A percentile compares a stretch with the other conserved stretches of the same genome.
phyloP scores from a whole-genome alignment of 2,113 vertebrate genomes.

The Pterocles orientalis region DNA sequence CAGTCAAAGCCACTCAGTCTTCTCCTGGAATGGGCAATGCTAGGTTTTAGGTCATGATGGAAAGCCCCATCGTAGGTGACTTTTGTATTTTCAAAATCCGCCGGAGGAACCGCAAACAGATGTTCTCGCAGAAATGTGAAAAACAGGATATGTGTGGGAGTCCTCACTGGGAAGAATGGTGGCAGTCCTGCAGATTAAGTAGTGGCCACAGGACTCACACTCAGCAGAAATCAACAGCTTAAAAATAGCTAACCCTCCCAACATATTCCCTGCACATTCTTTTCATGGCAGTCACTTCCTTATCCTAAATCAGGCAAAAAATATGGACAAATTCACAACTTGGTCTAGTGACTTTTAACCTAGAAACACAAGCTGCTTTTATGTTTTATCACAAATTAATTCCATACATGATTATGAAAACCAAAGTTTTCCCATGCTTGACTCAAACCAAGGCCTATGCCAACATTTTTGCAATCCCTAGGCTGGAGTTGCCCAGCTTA shows the following conservation, averaged over 20 bases:
- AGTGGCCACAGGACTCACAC: not conserved
- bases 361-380: conserved; percentile 7
- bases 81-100: not conserved
- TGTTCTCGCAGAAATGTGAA: conserved; percentile 36
- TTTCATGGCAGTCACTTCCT: conserved; percentile 53
- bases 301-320: not conserved
- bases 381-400: conserved; percentile 36
- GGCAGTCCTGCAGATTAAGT: not conserved
- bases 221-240: not conserved
- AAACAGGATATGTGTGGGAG: conserved; percentile 68
- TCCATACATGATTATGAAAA: not conserved
- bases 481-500: not conserved
- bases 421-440: conserved; percentile 24
- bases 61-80: not conserved
- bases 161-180: conserved; percentile 19
- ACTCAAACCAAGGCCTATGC: not conserved
- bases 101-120: conserved; percentile 27
- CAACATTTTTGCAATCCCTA: not conserved
- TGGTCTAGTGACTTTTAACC: conserved; percentile 32
- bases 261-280: conserved; percentile 16
- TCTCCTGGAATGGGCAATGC: not conserved
- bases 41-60: not conserved
- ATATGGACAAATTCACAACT: conserved; percentile 22
- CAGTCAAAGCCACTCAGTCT: not conserved
- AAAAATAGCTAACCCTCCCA: conserved; percentile 38